Base-by-base conservation (phyloP, 2,113 vertebrate species). In the Fulmarus glacialis region DNA sequence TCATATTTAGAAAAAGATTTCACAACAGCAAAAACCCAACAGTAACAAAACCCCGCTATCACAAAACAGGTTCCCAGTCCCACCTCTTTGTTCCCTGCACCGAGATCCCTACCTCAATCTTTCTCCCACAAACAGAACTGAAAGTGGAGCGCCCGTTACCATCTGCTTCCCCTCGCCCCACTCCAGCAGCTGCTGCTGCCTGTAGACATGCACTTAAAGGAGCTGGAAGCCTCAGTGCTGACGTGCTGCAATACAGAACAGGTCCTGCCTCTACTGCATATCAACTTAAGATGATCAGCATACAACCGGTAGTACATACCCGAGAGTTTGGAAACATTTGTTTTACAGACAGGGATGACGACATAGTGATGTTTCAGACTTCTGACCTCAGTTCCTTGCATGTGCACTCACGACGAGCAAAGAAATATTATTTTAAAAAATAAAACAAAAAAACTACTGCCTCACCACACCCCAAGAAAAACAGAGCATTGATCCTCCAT, bases 161-260 rank as follows among this genome's bases (percentile, higher is more conserved):
- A 48, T 38, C 67, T 90, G 62, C 43, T 43, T 60, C 36, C 29
- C 29, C 24, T 73, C 3, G 0, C 30, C 63, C 63, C 26, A 70
- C 45, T 30, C 63, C 71, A 77, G 48, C 59, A 79, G 80, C 83
- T 72, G 85, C 30, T 79, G 13, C 18, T 40, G 91, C 72, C 86
- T 12, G 6, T 42, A 89, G 80, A 67, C 67, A 74, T 2, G 43
- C 71, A 86, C 53, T 82, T 26, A 26, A 42, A 71, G 85, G 88
- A 95, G 88, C 82, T 80, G 90, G 58, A 92, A 89, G 62, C 58
- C 74, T 86, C 82, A 30, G 83, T 59, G 59, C 89, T 89, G 91
- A 89, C 59, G 66, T 15, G 63, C 89, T 96, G 95, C 96, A 95
- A 89, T 83, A 93, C 93, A 96, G 93, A 96, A 59, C 89, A 92